Evolutionary conservation across 2,797 vertebrate genomes (phyloP).

Genomic region (Anguilla pacifica): DNA sequence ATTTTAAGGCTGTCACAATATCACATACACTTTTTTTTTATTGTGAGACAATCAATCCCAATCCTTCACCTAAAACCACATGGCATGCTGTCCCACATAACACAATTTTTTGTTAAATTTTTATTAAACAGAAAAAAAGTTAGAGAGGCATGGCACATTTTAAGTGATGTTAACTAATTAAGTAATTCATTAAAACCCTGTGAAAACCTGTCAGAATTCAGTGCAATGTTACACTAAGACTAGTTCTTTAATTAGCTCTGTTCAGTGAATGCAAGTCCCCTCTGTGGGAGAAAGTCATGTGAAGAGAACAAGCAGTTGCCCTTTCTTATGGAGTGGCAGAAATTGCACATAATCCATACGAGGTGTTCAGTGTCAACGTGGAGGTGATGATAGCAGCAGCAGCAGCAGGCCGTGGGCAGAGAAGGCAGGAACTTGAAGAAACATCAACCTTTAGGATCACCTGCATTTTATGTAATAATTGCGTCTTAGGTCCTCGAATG

Average conservation of each 20-base stretch:
- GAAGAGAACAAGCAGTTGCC: slow-evolving; percentile 27
- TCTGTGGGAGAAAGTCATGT: background rate
- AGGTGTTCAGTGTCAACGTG: background rate
- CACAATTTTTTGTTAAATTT: no score
- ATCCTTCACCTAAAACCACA: no score
- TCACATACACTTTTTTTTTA: no score
- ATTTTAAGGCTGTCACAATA: no score
- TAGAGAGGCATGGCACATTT: background rate
- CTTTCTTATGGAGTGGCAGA: slow-evolving; percentile 32
- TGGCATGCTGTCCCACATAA: background rate
- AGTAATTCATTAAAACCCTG: background rate
- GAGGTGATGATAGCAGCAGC: slow-evolving; percentile 10
- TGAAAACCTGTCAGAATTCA: slow-evolving; percentile 30
- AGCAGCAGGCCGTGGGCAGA: background rate
- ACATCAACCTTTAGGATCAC: background rate
- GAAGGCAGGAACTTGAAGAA: slow-evolving; percentile 1
- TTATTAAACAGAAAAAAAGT: background rate
- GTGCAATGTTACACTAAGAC: slow-evolving; percentile 33
- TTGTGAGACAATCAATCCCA: no score
- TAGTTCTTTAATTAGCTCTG: slow-evolving; percentile 35
- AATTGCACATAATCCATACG: slow-evolving; percentile 37
- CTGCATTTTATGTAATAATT: slow-evolving; percentile 11
- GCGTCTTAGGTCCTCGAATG: background rate
- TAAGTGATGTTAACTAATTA: background rate
- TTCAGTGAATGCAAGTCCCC: slow-evolving; percentile 14